Percentiles rank a stretch among this genome's conserved stretches.
These are phyloP conservation scores for Drosophila emarginata DNA, from an alignment of 2,888 invertebrate species.

Conservation along the genomic window DNA sequence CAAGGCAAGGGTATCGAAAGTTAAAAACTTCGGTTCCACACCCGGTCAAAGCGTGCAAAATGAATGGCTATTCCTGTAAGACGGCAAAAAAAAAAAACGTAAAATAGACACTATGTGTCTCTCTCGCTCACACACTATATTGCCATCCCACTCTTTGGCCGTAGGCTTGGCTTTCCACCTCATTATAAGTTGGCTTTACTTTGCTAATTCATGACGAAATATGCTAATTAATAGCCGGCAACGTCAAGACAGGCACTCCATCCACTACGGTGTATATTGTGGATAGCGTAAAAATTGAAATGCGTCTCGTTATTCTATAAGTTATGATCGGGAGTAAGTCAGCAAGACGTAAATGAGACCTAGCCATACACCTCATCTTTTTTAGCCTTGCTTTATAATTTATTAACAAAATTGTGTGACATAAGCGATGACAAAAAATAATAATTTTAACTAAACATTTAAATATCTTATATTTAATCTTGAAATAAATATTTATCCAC, in stretches of 20 bases:
- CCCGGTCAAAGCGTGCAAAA: slow-evolving; percentile 57
- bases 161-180: slow-evolving; percentile 54
- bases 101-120: neutral
- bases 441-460: neutral
- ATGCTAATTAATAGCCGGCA: slow-evolving; percentile 64
- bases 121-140: neutral
- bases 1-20: slow-evolving; percentile 40
- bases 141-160: neutral
- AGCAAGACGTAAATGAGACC: slow-evolving; percentile 1
- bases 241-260: slow-evolving; percentile 13
- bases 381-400: neutral
- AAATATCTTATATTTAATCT: too few relatives aligned
- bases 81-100: neutral
- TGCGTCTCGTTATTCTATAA: slow-evolving; percentile 15
- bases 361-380: neutral
- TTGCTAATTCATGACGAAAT: slow-evolving; percentile 65
- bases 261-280: neutral
- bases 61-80: slow-evolving; percentile 63
- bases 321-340: slow-evolving; percentile 10
- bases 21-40: slow-evolving; percentile 8
- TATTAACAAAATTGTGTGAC: neutral
- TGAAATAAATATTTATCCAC: too few relatives aligned
- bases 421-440: neutral
- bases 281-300: slow-evolving; percentile 5
- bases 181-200: slow-evolving; percentile 56